These are phyloP conservation scores for Heloderma charlesbogerti DNA, from an alignment of 2,113 vertebrate genomes.

Conservation along the genomic window DNA sequence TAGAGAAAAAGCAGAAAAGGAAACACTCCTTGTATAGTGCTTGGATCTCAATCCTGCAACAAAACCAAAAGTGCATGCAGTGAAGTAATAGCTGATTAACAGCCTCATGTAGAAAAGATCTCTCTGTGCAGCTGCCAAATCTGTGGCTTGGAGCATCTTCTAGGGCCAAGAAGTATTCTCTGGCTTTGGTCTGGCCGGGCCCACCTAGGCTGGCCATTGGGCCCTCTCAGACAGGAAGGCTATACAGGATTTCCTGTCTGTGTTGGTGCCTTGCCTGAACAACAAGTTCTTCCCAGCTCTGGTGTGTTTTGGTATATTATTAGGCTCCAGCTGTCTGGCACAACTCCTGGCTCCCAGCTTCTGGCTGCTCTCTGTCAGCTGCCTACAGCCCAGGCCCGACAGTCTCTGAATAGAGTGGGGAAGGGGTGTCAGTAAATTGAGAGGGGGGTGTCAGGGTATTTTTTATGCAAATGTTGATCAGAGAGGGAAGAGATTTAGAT, in stretches of 20 bases:
- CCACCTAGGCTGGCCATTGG: too few relatives aligned
- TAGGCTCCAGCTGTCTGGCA: too few relatives aligned
- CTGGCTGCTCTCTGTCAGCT: not conserved
- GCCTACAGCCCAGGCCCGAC: not conserved
- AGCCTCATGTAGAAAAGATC: not conserved
- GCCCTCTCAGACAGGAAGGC: too few relatives aligned
- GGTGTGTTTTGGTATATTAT: not conserved
- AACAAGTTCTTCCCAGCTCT: not conserved
- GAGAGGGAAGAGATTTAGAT: not conserved
- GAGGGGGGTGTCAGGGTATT: not conserved
- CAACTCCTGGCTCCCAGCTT: not conserved
- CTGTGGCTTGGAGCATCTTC: not conserved
- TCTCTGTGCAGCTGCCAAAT: not conserved
- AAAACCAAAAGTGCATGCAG: too few relatives aligned
- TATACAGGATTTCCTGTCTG: too few relatives aligned
- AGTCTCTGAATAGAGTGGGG: not conserved
- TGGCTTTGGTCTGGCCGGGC: too few relatives aligned
- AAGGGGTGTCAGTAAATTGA: too few relatives aligned
- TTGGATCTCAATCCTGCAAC: too few relatives aligned
- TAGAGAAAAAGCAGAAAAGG: too few relatives aligned
- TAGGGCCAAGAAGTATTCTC: not conserved
- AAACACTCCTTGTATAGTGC: too few relatives aligned
- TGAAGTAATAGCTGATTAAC: too few relatives aligned
- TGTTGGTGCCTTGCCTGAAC: too few relatives aligned
- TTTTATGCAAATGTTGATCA: not conserved